A percentile compares a stretch with the other conserved stretches of the same genome.
phyloP scores from a whole-genome alignment of 2,797 vertebrate genomes.

The Rhinichthys osculus region DNA sequence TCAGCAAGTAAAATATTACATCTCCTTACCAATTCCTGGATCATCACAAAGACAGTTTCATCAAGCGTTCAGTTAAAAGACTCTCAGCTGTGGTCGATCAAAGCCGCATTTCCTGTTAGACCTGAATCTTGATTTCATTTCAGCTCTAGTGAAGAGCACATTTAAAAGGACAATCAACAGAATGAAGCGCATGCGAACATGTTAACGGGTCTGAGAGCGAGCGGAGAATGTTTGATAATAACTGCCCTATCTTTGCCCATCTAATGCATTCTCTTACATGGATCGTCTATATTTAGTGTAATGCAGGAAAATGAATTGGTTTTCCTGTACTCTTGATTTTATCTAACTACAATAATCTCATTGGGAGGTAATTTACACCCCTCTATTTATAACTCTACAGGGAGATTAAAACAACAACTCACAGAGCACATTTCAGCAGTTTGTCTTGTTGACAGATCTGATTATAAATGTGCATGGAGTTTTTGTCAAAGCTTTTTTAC shows the following conservation, averaged over 20 bases:
- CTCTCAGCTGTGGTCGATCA: slow-evolving; percentile 7
- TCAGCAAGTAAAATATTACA: slow-evolving; percentile 21
- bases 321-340: slow-evolving; percentile 5
- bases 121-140: slow-evolving; percentile 14
- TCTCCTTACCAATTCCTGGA: not conserved
- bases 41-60: not conserved
- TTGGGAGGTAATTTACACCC: slow-evolving; percentile 5
- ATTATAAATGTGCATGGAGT: not conserved
- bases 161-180: slow-evolving; percentile 47
- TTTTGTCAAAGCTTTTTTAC: not conserved
- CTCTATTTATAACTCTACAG: not conserved
- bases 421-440: not conserved
- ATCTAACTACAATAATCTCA: slow-evolving; percentile 26
- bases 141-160: slow-evolving; percentile 16
- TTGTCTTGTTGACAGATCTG: slow-evolving; percentile 22
- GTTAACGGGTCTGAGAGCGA: not conserved
- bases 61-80: not conserved
- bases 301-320: not conserved
- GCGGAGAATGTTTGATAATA: not conserved
- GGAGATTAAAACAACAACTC: not conserved
- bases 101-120: slow-evolving; percentile 9
- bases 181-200: not conserved
- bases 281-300: not conserved
- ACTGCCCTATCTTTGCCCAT: slow-evolving; percentile 5
- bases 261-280: not conserved